A percentile compares a stretch with the other conserved stretches of the same genome.
phyloP scores from a whole-genome alignment of 2,113 vertebrate species.

The Emydura subglobosa region DNA sequence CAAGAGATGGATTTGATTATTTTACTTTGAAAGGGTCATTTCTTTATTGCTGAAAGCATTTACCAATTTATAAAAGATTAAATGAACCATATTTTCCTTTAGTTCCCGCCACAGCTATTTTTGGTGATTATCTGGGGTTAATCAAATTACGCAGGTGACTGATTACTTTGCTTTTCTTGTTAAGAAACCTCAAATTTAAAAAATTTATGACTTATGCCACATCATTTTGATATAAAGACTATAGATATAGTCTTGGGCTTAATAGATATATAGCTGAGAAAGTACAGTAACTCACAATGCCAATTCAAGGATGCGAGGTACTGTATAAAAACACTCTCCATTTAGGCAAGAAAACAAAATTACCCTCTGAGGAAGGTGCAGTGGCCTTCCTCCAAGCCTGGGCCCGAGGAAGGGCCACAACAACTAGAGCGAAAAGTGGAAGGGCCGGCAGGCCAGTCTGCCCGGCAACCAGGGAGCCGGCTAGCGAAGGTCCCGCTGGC shows the following conservation, averaged over 20 bases:
- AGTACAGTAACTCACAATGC: background rate
- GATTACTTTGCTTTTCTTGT: slow-evolving; percentile 20
- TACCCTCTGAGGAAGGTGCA: background rate
- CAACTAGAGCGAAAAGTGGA: no score
- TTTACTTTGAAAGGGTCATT: slow-evolving; percentile 63
- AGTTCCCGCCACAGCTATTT: slow-evolving; percentile 11
- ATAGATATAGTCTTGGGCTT: background rate
- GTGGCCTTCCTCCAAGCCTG: no score
- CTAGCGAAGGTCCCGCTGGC: no score
- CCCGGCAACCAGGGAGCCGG: no score
- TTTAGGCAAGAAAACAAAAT: slow-evolving; percentile 1
- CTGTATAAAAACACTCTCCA: background rate
- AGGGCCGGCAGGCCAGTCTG: no score
- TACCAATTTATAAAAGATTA: slow-evolving; percentile 65
- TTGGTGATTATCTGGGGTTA: slow-evolving; percentile 25
- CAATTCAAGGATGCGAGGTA: background rate
- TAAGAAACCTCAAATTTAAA: slow-evolving; percentile 26
- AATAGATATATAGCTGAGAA: background rate
- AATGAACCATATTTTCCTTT: slow-evolving; percentile 42
- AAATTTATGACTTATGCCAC: background rate
- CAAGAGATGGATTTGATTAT: slow-evolving; percentile 66
- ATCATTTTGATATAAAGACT: slow-evolving; percentile 4
- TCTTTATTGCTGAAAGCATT: slow-evolving; percentile 28
- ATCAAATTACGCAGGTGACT: slow-evolving; percentile 47
- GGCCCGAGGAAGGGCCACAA: no score